Conservation (phyloP, 2,888 invertebrate species). For the Eurytoma californica region DNA sequence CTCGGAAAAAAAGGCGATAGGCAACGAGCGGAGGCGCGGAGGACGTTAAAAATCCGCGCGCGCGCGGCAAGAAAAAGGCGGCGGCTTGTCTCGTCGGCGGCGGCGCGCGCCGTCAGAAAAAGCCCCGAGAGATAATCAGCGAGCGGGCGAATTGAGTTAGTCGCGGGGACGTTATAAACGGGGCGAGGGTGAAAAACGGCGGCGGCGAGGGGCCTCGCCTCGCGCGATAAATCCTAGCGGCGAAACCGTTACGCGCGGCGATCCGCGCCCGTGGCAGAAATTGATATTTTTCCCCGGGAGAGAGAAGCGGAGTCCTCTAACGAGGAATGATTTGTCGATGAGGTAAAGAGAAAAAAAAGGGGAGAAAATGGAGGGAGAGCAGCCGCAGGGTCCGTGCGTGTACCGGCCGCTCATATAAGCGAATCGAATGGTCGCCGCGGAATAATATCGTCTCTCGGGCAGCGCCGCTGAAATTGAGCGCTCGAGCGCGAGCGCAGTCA, state of each 20-base stretch:
- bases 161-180: conserved; percentile 35
- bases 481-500: background rate
- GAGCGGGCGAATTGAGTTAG: conserved; percentile 53
- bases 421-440: background rate
- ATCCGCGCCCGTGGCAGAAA: conserved; percentile 58
- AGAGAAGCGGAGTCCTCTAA: conserved; percentile 59
- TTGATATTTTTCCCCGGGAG: conserved; percentile 63
- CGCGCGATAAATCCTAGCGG: conserved; percentile 51
- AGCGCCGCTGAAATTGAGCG: conserved; percentile 11
- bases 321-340: conserved; percentile 68
- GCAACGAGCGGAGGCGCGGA: conserved; percentile 12
- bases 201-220: conserved; percentile 43
- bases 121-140: conserved; percentile 23
- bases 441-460: conserved; percentile 9
- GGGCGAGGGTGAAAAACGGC: conserved; percentile 35
- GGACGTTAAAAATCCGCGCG: conserved; percentile 14
- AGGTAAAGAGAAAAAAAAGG: conserved; percentile 9
- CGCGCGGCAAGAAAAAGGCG: background rate
- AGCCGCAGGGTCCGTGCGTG: background rate
- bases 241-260: conserved; percentile 42
- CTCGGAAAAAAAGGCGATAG: conserved; percentile 2
- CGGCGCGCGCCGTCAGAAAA: background rate
- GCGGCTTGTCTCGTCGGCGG: background rate
- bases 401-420: background rate
- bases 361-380: background rate